These are phyloP conservation scores for Chaunax sp. DNA, from an alignment of 2,797 vertebrate species.

Conservation along the genomic window DNA sequence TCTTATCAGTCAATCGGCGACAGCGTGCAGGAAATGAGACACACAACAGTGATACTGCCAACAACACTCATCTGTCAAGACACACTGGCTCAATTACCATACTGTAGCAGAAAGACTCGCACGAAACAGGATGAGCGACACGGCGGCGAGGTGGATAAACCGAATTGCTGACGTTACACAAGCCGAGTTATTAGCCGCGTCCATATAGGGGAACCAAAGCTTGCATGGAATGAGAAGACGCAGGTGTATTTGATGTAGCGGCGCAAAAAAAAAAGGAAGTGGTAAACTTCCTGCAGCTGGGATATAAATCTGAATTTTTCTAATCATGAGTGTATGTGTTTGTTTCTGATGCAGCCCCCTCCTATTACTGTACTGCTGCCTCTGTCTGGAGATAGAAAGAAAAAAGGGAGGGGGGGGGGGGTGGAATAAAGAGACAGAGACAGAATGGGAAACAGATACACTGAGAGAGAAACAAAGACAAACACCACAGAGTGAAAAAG, in stretches of 20 bases:
- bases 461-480: conserved; percentile 63
- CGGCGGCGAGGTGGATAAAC: conserved; percentile 37
- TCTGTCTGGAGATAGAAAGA: conserved; percentile 37
- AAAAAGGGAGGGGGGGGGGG: neutral
- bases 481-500: conserved; percentile 41
- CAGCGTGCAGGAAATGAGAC: conserved; percentile 65
- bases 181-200: conserved; percentile 56
- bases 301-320: conserved; percentile 55
- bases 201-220: conserved; percentile 27
- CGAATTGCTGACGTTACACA: conserved; percentile 39
- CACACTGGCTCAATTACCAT: conserved; percentile 57
- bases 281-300: conserved; percentile 40
- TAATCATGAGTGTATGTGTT: conserved; percentile 46
- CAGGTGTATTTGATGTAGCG: conserved; percentile 38
- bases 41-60: conserved; percentile 49
- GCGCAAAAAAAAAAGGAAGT: conserved; percentile 32
- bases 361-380: conserved; percentile 39
- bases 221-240: conserved; percentile 2
- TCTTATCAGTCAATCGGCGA: conserved; percentile 66
- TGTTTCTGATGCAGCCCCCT: conserved; percentile 56
- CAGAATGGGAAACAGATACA: conserved; percentile 52
- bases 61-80: conserved; percentile 64
- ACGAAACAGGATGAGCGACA: conserved; percentile 21
- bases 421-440: conserved; percentile 28
- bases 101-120: conserved; percentile 23